Evolutionary conservation across 1,140 invertebrate species (phyloP), one percentile per base, ranked within the genome.

Genomic region (Spodoptera litura): DNA sequence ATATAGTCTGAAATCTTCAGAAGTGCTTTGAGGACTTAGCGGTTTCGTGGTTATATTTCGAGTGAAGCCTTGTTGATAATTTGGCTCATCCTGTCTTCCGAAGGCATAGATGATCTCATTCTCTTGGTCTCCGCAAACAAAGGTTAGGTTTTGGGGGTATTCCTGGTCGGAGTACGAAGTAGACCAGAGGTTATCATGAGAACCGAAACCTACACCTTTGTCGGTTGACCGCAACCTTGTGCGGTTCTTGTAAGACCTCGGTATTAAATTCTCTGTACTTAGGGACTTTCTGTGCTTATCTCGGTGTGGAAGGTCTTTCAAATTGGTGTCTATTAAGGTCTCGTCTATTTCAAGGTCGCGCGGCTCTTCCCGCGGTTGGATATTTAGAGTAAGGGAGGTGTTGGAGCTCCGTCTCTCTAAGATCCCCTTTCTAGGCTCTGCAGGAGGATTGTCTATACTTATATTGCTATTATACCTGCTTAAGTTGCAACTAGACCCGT

Each of bases 1-100:
- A 87, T 96, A 96, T 20, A 96, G 87, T 85, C 96, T 96, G 78
- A 96, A 96, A 84, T 96, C 96, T 90, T 96, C 96, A 9, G 95
- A 96, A 0, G 95, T 96, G 12, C 93, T 95, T 71, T 96, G 95
- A 13, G 95, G 95, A 51, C 95, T 96, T 15, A 96, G 78, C 0
- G 95, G 95, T 74, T 95, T 95, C 0, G 95, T 96, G n/a, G 95
- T 96, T n/a, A 96, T 96, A 81, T 95, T 96, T 51, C 94, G 89
- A 13, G 95, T 87, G 49, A 93, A 95, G 2, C 89, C 91, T 35
- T 76, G 79, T 53, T 93, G 89, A 59, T 84, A 89, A 79, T 85
- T 91, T 2, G 83, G 82, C n/a, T 94, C 93, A n/a, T 93, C 91
- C 81, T 92, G 91, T 27, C 87, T 86, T 4, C 93, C 93, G 35